A percentile compares a stretch with the other conserved stretches of the same genome.
Conservation (phyloP, 2,113 vertebrate genomes). For the Scortum barcoo region DNA sequence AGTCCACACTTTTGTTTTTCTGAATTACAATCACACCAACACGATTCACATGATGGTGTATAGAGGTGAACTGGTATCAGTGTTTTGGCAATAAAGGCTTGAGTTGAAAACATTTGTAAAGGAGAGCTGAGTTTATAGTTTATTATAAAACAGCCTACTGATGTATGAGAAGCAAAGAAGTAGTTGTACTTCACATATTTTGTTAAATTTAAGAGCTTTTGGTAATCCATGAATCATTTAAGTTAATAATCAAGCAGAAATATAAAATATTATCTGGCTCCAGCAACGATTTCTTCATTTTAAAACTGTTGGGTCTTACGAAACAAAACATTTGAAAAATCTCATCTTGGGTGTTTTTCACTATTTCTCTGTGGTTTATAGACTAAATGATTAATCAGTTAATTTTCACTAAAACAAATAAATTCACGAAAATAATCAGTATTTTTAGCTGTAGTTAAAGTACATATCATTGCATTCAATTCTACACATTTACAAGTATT, state of each 20-base stretch:
- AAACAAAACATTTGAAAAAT: neutral
- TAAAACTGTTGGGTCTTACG: neutral
- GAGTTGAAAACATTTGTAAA: neutral
- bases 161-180: neutral
- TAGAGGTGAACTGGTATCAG: neutral
- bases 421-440: neutral
- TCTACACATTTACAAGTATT: neutral
- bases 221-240: neutral
- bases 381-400: neutral
- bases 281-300: neutral
- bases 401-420: neutral
- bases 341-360: neutral
- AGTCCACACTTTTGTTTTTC: neutral
- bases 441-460: neutral
- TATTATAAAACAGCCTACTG: neutral
- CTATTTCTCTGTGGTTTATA: neutral
- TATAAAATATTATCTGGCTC: neutral
- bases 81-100: constrained; percentile 11
- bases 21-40: neutral
- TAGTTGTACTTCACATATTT: neutral
- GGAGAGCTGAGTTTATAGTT: constrained; percentile 5
- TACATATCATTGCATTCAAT: neutral
- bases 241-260: neutral
- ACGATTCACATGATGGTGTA: neutral
- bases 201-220: neutral